Evolutionary conservation across 2,888 invertebrate genomes (phyloP), one percentile per base, ranked within the genome.

Genomic region (Caenorhabditis macrosperma): DNA sequence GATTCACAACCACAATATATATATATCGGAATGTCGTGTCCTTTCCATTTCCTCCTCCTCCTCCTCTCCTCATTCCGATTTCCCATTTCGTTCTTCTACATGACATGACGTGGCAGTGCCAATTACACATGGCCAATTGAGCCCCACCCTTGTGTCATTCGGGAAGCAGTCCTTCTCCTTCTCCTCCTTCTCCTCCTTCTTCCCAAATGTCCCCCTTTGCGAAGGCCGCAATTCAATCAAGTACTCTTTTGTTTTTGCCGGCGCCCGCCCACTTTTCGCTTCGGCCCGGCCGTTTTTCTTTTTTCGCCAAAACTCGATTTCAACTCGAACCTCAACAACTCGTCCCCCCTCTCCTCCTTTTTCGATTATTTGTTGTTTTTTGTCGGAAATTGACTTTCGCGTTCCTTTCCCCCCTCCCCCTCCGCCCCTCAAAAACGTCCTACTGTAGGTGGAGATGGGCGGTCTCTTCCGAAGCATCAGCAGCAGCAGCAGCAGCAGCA

Each of bases 331-430:
- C 35, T 30, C 41, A 30, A n/a, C 24, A n/a, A 26, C 38, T 38
- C 30, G 20, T 38, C 20, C 24, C 41, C 54, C 38, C 35, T 9
- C 57, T 50, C 38, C 46, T 60, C 44, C 26, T 54, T 46, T 72
- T 48, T 64, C 72, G 63, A 72, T 72, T 72, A 72, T 72, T 72
- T 72, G 63, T 72, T 72, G 72, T 72, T 72, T 72, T 72, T 72
- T 64, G 48, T 61, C 55, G 55, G 55, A 72, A 72, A 63, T 64
- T 72, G 63, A 72, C 71, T 71, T 71, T 69, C 69, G 69, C 60
- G 61, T 71, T 67, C 67, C 17, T 44, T 38, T 20, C 26, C 22
- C 44, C n/a, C 9, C 52, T 35, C n/a, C n/a, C n/a, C n/a, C n/a
- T 52, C 52, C 64, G 6, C 12, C 4, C 57, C 22, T 10, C 26